Percentiles rank a stretch among this genome's conserved stretches.
phyloP scores from a whole-genome alignment of 2,797 vertebrate species.

The Phrynocephalus guinanensis region DNA sequence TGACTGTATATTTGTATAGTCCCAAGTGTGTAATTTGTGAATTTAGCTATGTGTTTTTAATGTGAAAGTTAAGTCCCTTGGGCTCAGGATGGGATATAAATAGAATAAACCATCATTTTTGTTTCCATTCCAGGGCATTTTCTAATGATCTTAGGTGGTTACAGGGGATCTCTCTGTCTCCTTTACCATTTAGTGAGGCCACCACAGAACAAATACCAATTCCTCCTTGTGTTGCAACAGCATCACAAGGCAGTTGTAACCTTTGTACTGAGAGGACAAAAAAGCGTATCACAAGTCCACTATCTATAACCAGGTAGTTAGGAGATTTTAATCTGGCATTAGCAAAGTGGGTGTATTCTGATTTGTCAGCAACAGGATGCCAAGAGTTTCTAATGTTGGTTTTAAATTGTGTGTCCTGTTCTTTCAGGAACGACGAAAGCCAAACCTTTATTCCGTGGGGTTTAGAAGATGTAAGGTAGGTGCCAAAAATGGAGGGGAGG shows the following conservation, averaged over 20 bases:
- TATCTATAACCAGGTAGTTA: not conserved
- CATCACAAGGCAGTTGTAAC: not conserved
- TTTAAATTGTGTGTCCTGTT: constrained; percentile 27
- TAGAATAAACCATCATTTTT: too few species aligned
- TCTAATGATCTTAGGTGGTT: too few species aligned
- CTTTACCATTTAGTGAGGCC: not conserved
- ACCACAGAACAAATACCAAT: not conserved
- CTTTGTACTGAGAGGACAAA: not conserved
- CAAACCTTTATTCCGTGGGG: not conserved
- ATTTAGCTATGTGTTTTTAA: too few species aligned
- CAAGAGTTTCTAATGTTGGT: constrained; percentile 1
- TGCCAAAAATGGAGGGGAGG: not conserved
- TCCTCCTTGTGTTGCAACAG: not conserved
- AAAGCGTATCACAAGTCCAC: not conserved
- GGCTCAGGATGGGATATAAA: too few species aligned
- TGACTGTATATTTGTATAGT: too few species aligned
- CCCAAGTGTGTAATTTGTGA: too few species aligned
- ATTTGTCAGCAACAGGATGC: not conserved
- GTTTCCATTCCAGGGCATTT: too few species aligned
- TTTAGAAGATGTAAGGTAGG: constrained; percentile 52
- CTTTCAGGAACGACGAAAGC: constrained; percentile 42
- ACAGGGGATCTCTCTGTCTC: not conserved
- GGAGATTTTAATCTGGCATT: not conserved
- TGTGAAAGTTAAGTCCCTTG: too few species aligned
- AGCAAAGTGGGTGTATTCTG: not conserved